phyloP scores from a whole-genome alignment of 2,797 vertebrate species.

The Muscicapa comitata region DNA sequence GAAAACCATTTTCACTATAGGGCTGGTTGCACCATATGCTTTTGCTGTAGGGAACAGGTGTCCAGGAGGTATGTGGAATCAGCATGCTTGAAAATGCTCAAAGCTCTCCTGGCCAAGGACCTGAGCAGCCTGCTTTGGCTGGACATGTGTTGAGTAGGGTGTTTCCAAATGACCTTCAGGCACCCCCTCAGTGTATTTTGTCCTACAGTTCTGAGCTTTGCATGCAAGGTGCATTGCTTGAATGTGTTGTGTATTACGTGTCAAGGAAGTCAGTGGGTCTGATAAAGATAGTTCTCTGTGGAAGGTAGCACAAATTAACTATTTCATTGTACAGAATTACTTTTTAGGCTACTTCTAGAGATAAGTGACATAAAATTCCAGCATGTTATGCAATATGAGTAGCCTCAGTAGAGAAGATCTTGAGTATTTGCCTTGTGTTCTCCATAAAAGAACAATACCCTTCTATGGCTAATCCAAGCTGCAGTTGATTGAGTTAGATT shows the following conservation, averaged over 20 bases:
- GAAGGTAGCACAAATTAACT: background rate
- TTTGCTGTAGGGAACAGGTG: background rate
- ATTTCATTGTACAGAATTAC: background rate
- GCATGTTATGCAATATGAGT: background rate
- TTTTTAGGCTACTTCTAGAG: background rate
- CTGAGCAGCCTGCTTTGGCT: background rate
- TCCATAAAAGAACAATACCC: constrained; percentile 28
- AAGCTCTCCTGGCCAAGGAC: background rate
- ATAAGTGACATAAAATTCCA: background rate
- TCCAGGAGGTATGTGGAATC: background rate
- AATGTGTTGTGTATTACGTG: background rate
- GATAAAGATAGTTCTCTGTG: background rate
- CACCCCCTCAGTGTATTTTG: background rate
- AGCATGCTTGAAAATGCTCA: background rate
- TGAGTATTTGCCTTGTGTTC: constrained; percentile 3
- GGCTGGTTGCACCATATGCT: background rate
- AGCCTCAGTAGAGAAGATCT: background rate
- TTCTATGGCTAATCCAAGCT: constrained; percentile 37
- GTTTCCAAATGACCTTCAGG: background rate
- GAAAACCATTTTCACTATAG: background rate
- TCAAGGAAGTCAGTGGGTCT: background rate
- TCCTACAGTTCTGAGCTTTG: background rate
- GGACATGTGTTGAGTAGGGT: fast-evolving
- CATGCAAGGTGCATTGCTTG: background rate
- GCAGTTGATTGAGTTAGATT: constrained; percentile 48